Evolutionary conservation across 2,797 vertebrate species (phyloP).

Genomic region (Petrocephalus sullivani): DNA sequence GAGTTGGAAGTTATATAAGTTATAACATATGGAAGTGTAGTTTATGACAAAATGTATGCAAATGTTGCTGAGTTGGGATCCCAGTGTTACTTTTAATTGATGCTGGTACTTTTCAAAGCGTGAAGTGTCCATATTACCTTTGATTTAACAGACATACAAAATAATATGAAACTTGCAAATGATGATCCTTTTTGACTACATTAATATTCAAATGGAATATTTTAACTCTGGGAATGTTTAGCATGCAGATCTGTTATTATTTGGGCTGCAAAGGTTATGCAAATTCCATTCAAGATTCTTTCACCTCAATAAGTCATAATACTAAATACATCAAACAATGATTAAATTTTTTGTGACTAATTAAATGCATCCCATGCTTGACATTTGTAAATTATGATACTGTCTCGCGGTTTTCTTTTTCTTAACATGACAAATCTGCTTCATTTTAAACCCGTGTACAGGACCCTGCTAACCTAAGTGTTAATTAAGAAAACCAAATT

Average conservation of each 20-base stretch:
- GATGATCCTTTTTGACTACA: neutral
- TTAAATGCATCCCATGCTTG: conserved; percentile 5
- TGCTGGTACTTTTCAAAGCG: neutral
- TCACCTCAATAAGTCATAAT: conserved; percentile 9
- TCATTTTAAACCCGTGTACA: neutral
- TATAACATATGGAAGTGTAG: neutral
- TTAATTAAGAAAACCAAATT: neutral
- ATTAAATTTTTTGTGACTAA: neutral
- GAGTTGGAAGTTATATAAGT: neutral
- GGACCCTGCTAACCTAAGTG: neutral
- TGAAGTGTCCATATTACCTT: neutral
- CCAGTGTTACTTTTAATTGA: neutral
- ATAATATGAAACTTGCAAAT: conserved; percentile 4
- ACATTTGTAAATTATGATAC: conserved; percentile 18
- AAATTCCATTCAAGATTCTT: neutral
- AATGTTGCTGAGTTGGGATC: neutral
- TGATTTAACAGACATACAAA: neutral
- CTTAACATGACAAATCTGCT: neutral
- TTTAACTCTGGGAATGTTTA: neutral
- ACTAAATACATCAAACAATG: neutral
- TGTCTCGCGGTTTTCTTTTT: neutral
- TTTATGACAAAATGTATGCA: neutral
- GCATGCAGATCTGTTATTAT: neutral
- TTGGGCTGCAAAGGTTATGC: neutral
- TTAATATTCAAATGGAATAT: conserved; percentile 3